Base-by-base conservation (phyloP, 2,888 invertebrate genomes). In the Amphipyra berbera region DNA sequence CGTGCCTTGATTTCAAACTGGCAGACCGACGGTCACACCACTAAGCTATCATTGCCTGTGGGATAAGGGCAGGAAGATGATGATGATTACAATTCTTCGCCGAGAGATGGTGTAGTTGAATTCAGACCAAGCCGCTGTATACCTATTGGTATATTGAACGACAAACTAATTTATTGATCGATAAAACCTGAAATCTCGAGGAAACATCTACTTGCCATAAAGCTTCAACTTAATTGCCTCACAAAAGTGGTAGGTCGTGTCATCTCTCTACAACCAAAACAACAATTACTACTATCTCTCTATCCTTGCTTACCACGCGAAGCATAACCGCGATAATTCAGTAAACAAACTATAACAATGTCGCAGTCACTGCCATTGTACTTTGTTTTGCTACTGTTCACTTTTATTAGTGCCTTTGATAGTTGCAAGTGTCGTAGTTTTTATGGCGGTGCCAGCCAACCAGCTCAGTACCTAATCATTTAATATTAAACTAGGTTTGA, bases 361-460 rank as follows among this genome's bases (percentile, higher is more conserved):
- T 88, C 82, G n/a, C 52, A 84, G 81, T 71, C 72, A 71, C 67
- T 72, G 79, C 79, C 75, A 81, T 85, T 85, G 85, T 87, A 83
- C 85, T 85, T 84, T 80, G 83, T 86, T 86, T 83, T 84, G 84
- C 87, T 83, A 85, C 82, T 84, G 83, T 87, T 88, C 85, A 83
- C 84, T 89, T 91, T 91, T 91, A 91, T 90, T 90, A 89, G 86
- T 84, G 84, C 85, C 86, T 91, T 88, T 90, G 89, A 90, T 89
- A 87, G 88, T 82, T 82, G 79, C 82, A 85, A 88, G 88, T 89
- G 88, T 85, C 86, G 86, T 82, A 84, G 86, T 89, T 91, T 91
- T 91, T 89, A 89, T 84, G 80, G 84, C 82, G 75, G 75, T 78
- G 74, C 84, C 82, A 81, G 79, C 74, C 69, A 75, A 80, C 78